Evolutionary conservation across 92 coral and sea anemone species (phyloP), one percentile per base, ranked within the genome.

Genomic region (Porites lobata): DNA sequence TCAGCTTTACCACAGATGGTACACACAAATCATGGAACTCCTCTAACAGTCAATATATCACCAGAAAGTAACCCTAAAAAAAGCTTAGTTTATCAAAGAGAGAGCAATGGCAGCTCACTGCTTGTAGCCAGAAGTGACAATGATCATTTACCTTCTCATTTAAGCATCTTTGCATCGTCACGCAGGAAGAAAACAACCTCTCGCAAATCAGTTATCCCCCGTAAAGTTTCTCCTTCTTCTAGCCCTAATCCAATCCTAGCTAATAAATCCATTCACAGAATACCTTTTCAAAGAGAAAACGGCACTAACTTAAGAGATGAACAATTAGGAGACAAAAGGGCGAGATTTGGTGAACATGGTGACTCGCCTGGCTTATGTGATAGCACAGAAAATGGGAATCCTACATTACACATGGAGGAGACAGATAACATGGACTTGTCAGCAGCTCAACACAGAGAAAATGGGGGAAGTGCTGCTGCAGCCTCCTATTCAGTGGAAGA

Each of bases 171-270:
- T 24, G 65, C 78, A 32, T 22, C 86, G 7, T 95, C 98, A 7
- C 88, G 98, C 57, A 93, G 98, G 10, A 95, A 95, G 80, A 87
- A 95, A 80, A 87, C 94, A 80, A 87, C 94, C 21, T 88, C 94
- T 59, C 90, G 91, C 56, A 95, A 95, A 87, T 93, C 94, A 7
- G 94, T 93, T 24, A 85, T 90, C 75, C 96, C 96, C 51, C 94
- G 96, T 20, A 95, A 93, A 74, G 89, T 93, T 24, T 90, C 96
- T 9, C 83, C 94, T 57, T 76, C 62, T 18, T 74, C 80, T 9
- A 61, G 87, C 9, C 73, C 87, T 13, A 63, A 64, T 73, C 80
- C 6, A 15, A 38, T 17, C n/a, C 58, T 84, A 12, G n/a, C 61
- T 14, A 61, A 80, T 9, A 84, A 84, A 61, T 26, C 61, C 64